These are phyloP conservation scores for Stichopus horrens DNA, from an alignment of 53 echinoderm and acorn worm genomes.

Conservation along the genomic window DNA sequence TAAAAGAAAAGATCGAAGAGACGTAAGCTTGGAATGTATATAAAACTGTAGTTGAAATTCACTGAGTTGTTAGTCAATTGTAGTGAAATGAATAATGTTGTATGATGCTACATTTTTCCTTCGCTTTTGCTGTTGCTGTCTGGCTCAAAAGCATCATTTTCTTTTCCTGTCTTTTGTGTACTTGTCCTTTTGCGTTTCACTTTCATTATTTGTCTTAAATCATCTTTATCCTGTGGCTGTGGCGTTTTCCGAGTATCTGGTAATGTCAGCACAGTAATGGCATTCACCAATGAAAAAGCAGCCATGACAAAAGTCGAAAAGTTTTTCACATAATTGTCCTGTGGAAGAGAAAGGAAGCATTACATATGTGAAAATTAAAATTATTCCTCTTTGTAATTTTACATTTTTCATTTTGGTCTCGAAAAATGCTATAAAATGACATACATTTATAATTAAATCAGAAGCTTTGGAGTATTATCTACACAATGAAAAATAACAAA, in stretches of 20 bases:
- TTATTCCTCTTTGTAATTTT: neutral
- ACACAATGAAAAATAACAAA: neutral
- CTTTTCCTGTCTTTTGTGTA: too few species aligned
- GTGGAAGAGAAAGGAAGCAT: neutral
- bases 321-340: conserved; percentile 1
- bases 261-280: neutral
- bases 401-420: neutral
- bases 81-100: too few species aligned
- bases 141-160: too few species aligned
- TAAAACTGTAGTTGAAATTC: too few species aligned
- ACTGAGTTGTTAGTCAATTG: too few species aligned
- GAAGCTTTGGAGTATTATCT: neutral
- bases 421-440: too few species aligned
- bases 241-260: conserved; percentile 19
- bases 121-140: too few species aligned
- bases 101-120: too few species aligned
- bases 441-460: neutral
- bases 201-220: conserved; percentile 5
- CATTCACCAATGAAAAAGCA: neutral
- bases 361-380: neutral
- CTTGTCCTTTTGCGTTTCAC: neutral
- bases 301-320: neutral
- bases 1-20: too few species aligned
- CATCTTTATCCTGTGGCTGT: neutral
- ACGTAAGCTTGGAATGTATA: too few species aligned